phyloP scores from a whole-genome alignment of 2,113 vertebrate genomes.

The crab-eating macaque (Macaca fascicularis) region T2T-MFA8v1.1 NC_088377.1:150562001-150562500 shows the following conservation, averaged over 20 bases:
- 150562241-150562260: neutral
- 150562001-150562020: neutral
- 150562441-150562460: neutral
- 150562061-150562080: neutral
- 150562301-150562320: neutral
- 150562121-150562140: neutral
- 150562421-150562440: neutral
- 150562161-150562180: neutral
- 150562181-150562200: neutral
- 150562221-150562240: neutral
- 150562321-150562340: neutral
- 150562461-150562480: neutral
- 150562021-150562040: neutral
- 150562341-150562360: neutral
- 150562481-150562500: neutral
- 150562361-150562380: neutral
- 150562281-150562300: neutral
- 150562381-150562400: neutral
- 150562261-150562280: neutral
- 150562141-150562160: neutral
- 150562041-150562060: neutral
- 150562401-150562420: neutral
- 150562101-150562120: neutral
- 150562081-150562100: neutral
- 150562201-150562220: neutral